Conservation (phyloP, 2,888 invertebrate species). For the Yponomeuta sedellus region DNA sequence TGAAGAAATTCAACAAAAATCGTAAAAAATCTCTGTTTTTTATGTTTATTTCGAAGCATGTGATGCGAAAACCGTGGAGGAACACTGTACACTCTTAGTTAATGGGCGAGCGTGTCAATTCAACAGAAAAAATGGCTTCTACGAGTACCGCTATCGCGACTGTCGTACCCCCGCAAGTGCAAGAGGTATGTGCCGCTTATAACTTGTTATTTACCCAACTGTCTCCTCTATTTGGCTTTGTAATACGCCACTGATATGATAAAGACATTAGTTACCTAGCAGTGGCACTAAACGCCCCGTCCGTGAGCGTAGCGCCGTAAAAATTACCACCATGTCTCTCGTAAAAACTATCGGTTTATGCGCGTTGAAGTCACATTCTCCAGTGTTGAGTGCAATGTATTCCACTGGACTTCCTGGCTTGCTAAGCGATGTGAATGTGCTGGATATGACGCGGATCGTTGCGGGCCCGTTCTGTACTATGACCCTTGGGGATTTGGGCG, state of each 20-base stretch:
- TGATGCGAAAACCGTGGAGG: background rate
- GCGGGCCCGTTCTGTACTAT: slow-evolving; percentile 97
- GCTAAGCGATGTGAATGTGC: slow-evolving; percentile 81
- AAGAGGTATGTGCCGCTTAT: slow-evolving; percentile 47
- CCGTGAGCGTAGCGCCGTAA: too few relatives aligned
- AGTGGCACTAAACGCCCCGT: background rate
- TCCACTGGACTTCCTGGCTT: slow-evolving; percentile 64
- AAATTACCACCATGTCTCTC: background rate
- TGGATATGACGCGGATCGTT: slow-evolving; percentile 90
- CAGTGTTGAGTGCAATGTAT: background rate
- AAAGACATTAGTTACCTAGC: background rate
- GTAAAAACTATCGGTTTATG: background rate
- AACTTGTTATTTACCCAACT: slow-evolving; percentile 16
- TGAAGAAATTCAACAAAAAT: too few relatives aligned
- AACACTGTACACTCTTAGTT: slow-evolving; percentile 22
- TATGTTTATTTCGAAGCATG: background rate
- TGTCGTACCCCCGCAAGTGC: slow-evolving; percentile 47
- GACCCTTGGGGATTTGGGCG: slow-evolving; percentile 94
- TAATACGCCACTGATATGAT: background rate
- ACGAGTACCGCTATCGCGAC: slow-evolving; percentile 65
- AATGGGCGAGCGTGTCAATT: slow-evolving; percentile 56
- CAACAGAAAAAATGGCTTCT: slow-evolving; percentile 61
- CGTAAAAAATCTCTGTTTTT: too few relatives aligned
- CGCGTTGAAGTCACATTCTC: background rate
- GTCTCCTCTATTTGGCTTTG: slow-evolving; percentile 15